These are phyloP conservation scores for Lordiphosa clarofinis DNA, from an alignment of 1,140 invertebrate genomes.

Conservation along the genomic window DNA sequence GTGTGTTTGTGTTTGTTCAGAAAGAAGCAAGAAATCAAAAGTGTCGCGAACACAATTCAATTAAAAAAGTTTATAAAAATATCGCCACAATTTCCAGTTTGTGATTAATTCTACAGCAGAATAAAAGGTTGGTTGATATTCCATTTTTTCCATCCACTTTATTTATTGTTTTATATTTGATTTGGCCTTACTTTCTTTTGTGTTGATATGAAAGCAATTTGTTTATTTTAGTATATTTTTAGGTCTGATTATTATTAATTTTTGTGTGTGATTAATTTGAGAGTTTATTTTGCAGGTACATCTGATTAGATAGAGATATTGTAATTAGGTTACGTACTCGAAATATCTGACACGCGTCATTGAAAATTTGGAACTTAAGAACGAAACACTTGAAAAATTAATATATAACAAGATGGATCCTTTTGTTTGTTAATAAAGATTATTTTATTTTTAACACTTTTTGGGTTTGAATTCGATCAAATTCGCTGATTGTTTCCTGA, in stretches of 20 bases:
- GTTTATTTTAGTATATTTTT: no score
- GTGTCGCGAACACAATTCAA: constrained; percentile 12
- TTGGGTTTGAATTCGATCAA: no score
- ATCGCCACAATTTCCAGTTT: constrained; percentile 30
- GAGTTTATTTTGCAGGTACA: neutral
- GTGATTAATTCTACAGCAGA: constrained; percentile 31
- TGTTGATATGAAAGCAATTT: constrained; percentile 41
- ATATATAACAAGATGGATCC: no score
- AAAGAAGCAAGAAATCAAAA: constrained; percentile 5
- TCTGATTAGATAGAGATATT: no score
- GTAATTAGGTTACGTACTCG: neutral
- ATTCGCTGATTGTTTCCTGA: no score
- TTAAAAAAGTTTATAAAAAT: constrained; percentile 18
- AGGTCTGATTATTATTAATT: no score
- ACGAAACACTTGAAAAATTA: no score
- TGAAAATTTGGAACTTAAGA: no score
- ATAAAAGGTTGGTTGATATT: constrained; percentile 40
- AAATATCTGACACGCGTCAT: no score
- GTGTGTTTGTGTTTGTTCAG: neutral
- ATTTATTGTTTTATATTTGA: constrained; percentile 27
- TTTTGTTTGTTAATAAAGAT: no score
- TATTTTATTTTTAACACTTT: no score
- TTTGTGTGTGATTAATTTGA: no score
- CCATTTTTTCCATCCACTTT: constrained; percentile 11
- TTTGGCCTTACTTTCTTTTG: constrained; percentile 35